Base-by-base conservation (phyloP, 2,797 vertebrate genomes). In the Pygocentrus nattereri region DNA sequence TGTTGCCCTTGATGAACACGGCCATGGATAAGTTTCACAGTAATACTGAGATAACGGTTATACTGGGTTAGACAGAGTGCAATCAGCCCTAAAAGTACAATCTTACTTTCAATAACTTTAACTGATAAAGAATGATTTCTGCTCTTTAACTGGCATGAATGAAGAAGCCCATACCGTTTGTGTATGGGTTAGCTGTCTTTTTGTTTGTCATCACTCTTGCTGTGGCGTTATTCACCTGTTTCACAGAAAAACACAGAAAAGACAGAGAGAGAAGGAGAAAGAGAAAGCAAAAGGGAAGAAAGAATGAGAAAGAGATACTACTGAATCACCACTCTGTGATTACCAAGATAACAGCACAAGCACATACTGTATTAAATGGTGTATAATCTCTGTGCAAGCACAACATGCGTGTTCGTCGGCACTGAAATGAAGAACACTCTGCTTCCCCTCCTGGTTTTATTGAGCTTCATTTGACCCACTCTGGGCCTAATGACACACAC, bases 151-250 rank as follows among this genome's bases (percentile, higher is more conserved):
- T 52, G 52, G 56, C 2, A 56, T 56, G 21, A n/a, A 54, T 21
- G 18, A 54, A 54, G 56, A 30, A 11, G 1, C 19, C 54, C 31
- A 82, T 85, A 85, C 84, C 79, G 56, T 85, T 85, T 56, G 84
- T 95, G 90, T 99, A 98, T 59, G 97, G 97, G 89, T 98, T 98
- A 68, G 94, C 93, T 47, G 96, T 93, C 88, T 99, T 99, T 92
- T 99, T 99, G 94, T 99, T 98, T 68, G 97, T 99, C 97, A 98
- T 99, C 90, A 99, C 97, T 25, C 97, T 92, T 86, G 97, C 97
- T 0, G 97, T 99, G 88, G 97, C 97, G 0, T 99, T 99, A 91
- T 99, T 99, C 86, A 99, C 97, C 97, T 99, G 94, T 18, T 0
- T 82, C 56, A 61, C 11, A 56, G 21, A 44, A 3, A 69, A 25